Evolutionary conservation across 2,113 vertebrate species (phyloP).

Genomic region (Epinephelus fuscoguttatus): DNA sequence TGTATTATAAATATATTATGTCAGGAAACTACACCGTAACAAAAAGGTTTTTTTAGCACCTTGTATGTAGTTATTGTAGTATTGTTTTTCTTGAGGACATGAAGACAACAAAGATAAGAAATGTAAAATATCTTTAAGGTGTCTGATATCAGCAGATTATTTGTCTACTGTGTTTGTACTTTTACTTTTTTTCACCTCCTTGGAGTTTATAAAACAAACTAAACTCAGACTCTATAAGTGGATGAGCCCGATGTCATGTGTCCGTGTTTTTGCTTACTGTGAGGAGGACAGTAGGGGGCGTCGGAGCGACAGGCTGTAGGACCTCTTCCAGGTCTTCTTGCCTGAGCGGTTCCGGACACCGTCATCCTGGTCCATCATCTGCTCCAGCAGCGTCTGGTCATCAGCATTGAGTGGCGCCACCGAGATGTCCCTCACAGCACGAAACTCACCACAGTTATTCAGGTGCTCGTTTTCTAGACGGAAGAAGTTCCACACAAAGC

Average conservation of each 20-base stretch:
- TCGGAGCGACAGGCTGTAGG: conserved; percentile 92
- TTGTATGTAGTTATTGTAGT: not conserved
- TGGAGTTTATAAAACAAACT: not conserved
- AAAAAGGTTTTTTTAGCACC: not conserved
- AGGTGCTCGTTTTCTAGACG: conserved; percentile 98
- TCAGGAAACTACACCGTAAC: not conserved
- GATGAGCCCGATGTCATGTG: not conserved
- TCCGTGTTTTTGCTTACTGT: conserved; percentile 82
- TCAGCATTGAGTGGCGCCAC: conserved; percentile 98
- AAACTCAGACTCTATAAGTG: not conserved
- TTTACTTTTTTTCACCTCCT: not conserved
- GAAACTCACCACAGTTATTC: conserved; percentile 99
- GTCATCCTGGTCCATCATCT: conserved; percentile 99
- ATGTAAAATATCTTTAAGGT: not conserved
- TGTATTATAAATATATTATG: not conserved
- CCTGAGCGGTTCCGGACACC: conserved; percentile 96
- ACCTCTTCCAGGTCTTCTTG: conserved; percentile 93
- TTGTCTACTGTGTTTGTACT: not conserved
- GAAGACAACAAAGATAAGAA: not conserved
- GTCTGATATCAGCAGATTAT: not conserved
- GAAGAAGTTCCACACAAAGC: conserved; percentile 99
- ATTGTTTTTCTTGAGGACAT: not conserved
- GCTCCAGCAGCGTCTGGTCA: conserved; percentile 97
- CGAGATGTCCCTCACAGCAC: conserved; percentile 96
- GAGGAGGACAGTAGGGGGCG: conserved; percentile 91